Percentiles rank a stretch among this genome's conserved stretches.
These are phyloP conservation scores for Andrena fulva DNA, from an alignment of 2,888 invertebrate species.

Conservation along the genomic window DNA sequence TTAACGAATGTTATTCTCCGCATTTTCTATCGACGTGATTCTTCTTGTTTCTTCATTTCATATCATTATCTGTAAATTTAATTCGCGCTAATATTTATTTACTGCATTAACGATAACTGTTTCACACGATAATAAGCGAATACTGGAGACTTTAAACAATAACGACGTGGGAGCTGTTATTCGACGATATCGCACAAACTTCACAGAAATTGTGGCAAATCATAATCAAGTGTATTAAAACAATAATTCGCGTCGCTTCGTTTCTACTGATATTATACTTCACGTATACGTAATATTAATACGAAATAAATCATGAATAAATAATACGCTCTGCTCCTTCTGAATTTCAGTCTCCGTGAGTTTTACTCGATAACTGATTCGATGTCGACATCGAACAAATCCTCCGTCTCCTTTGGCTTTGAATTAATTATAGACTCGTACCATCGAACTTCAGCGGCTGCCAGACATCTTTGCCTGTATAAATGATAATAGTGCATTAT, in stretches of 20 bases:
- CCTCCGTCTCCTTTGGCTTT: conserved; percentile 50
- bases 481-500: conserved; percentile 28
- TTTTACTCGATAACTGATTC: conserved; percentile 68
- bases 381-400: conserved; percentile 61
- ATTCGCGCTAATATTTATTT: conserved; percentile 27
- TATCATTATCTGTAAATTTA: conserved; percentile 18
- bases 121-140: conserved; percentile 17
- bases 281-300: conserved; percentile 34
- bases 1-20: background rate
- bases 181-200: background rate
- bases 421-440: conserved; percentile 78
- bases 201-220: background rate
- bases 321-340: background rate
- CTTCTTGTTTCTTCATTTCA: background rate
- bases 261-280: conserved; percentile 46
- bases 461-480: conserved; percentile 77
- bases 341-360: background rate
- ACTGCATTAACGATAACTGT: conserved; percentile 26
- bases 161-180: conserved; percentile 13
- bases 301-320: conserved; percentile 45
- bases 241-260: background rate
- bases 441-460: conserved; percentile 77
- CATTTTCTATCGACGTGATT: background rate
- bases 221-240: conserved; percentile 9
- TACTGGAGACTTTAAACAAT: conserved; percentile 20